Conservation (phyloP, 2,113 vertebrate species). For the Acanthisitta chloris region DNA sequence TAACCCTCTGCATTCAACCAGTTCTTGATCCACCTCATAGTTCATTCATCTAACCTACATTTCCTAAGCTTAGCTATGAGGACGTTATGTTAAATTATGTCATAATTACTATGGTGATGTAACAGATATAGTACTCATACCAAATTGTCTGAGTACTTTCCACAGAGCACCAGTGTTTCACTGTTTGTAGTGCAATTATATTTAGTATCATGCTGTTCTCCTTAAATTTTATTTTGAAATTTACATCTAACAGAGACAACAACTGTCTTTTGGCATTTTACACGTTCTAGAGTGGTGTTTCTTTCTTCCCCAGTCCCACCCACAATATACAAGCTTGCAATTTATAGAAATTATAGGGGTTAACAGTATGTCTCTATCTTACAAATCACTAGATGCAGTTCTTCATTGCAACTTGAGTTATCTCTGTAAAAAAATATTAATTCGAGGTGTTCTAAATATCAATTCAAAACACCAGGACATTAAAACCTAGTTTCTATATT, state of each 20-base stretch:
- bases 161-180: neutral
- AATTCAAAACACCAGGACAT: no score
- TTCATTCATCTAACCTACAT: no score
- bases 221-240: neutral
- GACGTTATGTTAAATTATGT: neutral
- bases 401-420: neutral
- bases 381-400: neutral
- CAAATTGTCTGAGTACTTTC: neutral
- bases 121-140: neutral
- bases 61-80: no score
- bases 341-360: neutral
- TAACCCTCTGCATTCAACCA: no score
- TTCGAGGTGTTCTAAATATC: neutral
- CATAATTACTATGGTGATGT: neutral
- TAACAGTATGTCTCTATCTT: neutral
- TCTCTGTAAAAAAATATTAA: neutral
- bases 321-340: neutral
- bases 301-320: neutral
- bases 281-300: neutral
- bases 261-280: neutral
- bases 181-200: neutral
- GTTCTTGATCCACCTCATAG: no score
- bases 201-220: neutral
- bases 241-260: neutral
- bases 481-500: neutral